These are phyloP conservation scores for Solen grandis DNA, from an alignment of 1,140 invertebrate species.

Conservation along the genomic window DNA sequence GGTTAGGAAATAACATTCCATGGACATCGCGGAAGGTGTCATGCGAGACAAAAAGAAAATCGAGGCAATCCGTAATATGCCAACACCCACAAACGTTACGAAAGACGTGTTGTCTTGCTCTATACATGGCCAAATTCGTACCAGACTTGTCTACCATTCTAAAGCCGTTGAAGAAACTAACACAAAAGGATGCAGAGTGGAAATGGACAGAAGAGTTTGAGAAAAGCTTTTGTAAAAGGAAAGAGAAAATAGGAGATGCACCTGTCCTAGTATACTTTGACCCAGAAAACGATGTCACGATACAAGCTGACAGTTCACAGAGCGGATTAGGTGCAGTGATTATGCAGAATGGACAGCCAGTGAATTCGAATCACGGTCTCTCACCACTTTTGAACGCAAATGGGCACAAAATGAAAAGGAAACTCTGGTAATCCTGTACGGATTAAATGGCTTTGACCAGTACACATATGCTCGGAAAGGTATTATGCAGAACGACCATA, in stretches of 20 bases:
- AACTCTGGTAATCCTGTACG: constrained; percentile 81
- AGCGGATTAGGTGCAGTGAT: too few relatives aligned
- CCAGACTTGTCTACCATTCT: constrained; percentile 44
- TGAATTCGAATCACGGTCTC: constrained; percentile 79
- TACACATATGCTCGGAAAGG: constrained; percentile 68
- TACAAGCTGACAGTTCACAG: too few relatives aligned
- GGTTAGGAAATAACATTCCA: not conserved
- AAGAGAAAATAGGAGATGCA: constrained; percentile 53
- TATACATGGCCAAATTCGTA: constrained; percentile 63
- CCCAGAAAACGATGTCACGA: constrained; percentile 34
- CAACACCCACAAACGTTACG: not conserved
- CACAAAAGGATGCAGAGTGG: constrained; percentile 60
- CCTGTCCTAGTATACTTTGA: constrained; percentile 65
- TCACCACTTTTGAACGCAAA: too few relatives aligned
- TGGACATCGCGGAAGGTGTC: not conserved
- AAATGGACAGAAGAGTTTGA: constrained; percentile 78
- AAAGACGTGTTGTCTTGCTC: constrained; percentile 48
- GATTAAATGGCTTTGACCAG: constrained; percentile 63
- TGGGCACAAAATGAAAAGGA: constrained; percentile 82
- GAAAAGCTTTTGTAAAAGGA: constrained; percentile 60
- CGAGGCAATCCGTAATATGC: not conserved
- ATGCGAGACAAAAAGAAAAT: not conserved
- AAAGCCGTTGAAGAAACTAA: constrained; percentile 64
- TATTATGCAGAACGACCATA: constrained; percentile 74
- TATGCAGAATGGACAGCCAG: constrained; percentile 74